These are phyloP conservation scores for Cacoxenus indagator DNA, from an alignment of 2,888 invertebrate species.

Conservation along the genomic window DNA sequence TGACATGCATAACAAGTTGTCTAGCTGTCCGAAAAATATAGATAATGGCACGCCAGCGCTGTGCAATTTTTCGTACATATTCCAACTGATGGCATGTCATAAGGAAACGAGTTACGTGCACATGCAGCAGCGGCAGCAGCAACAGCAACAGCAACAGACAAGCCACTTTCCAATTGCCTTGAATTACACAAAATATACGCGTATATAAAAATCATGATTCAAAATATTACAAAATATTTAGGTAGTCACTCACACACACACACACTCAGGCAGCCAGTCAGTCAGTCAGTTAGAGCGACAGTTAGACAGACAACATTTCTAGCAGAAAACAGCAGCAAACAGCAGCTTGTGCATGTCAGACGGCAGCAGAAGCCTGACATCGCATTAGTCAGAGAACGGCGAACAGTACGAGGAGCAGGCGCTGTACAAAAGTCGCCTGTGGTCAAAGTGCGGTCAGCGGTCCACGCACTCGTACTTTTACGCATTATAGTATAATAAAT, in stretches of 20 bases:
- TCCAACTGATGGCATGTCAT: background rate
- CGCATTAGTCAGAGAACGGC: background rate
- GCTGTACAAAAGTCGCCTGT: background rate
- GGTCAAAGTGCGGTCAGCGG: background rate
- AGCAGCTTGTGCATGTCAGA: background rate
- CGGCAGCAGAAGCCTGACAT: background rate
- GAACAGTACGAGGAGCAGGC: background rate
- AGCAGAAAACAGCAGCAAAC: background rate
- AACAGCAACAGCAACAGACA: too few species aligned
- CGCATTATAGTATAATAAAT: too few species aligned
- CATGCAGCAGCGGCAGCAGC: background rate
- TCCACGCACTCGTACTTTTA: too few species aligned
- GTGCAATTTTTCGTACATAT: background rate
- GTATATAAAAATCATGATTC: background rate
- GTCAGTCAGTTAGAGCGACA: too few species aligned
- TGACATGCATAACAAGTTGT: conserved; percentile 21
- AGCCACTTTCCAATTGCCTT: conserved; percentile 13
- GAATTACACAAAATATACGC: background rate
- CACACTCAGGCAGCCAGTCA: too few species aligned
- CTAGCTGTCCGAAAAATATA: conserved; percentile 10
- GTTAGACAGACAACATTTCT: background rate
- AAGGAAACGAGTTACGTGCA: conserved; percentile 11
- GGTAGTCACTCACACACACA: background rate
- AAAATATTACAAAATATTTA: conserved; percentile 8
- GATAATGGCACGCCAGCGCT: background rate